A percentile compares a stretch with the other conserved stretches of the same genome.
These are phyloP conservation scores for Stenurella melanura DNA, from an alignment of 2,888 invertebrate species.

Conservation along the genomic window DNA sequence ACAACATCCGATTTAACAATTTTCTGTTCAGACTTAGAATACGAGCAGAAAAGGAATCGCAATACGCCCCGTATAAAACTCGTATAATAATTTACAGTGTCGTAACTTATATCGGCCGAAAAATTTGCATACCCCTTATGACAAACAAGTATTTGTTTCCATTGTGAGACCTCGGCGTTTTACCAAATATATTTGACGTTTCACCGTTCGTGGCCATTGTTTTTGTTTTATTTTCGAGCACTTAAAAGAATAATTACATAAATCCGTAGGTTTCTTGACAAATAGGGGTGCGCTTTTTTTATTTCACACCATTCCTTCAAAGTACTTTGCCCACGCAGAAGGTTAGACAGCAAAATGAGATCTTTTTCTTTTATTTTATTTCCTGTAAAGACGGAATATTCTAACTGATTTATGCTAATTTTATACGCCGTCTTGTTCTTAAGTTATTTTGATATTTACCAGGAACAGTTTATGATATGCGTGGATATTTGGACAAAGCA, in stretches of 20 bases:
- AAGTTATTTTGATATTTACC: constrained; percentile 17
- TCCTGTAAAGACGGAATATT: constrained; percentile 23
- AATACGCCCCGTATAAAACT: not conserved
- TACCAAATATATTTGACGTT: constrained; percentile 55
- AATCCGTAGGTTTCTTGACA: constrained; percentile 37
- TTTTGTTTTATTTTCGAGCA: constrained; percentile 42
- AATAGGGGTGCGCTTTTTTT: constrained; percentile 29
- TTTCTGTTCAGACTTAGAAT: too few relatives aligned
- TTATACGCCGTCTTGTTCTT: constrained; percentile 24
- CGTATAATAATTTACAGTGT: constrained; percentile 31
- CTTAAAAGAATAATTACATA: constrained; percentile 51
- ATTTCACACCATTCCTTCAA: constrained; percentile 20
- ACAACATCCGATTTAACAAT: too few relatives aligned
- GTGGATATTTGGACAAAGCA: not conserved
- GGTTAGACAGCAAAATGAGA: constrained; percentile 13
- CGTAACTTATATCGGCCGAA: constrained; percentile 34
- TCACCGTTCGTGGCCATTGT: constrained; percentile 34
- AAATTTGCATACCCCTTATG: constrained; percentile 50
- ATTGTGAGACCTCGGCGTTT: constrained; percentile 48
- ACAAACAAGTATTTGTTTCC: constrained; percentile 53
- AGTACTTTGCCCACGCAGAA: constrained; percentile 27
- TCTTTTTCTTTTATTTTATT: constrained; percentile 4
- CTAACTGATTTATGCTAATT: constrained; percentile 27
- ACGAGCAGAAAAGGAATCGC: too few relatives aligned
- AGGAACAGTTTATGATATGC: not conserved